Base-by-base conservation (phyloP, 2,888 invertebrate species). In the Melieria picta region DNA sequence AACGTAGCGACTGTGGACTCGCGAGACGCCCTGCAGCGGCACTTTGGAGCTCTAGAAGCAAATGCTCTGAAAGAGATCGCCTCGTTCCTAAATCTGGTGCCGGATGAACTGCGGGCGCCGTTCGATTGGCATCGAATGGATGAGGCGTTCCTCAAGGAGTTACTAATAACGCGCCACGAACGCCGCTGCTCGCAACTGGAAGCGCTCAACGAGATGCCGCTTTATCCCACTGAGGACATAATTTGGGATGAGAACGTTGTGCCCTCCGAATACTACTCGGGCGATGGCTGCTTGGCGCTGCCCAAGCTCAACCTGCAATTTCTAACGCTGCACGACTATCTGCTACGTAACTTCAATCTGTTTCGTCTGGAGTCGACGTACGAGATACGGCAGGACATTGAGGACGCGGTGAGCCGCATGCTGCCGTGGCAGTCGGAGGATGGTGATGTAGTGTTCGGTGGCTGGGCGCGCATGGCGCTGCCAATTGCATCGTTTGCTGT, bases 201-300 rank as follows among this genome's bases (percentile, higher is more conserved):
- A 83, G 94, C 95, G 69, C 88, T 99, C 10, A 99, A 99, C 85
- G 94, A 96, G 79, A 98, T 99, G 96, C 99, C 99, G 0, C 89
- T 99, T 0, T 99, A 99, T 85, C 99, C 99, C 0, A 99, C 98
- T 0, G 99, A 99, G 85, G 93, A 95, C 73, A 93, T 99, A 4
- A 97, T 99, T 79, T 99, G 99, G 99, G 97, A 99, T 87, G 98
- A 99, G 86, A 98, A 99, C 84, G 92, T 99, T 58, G 99, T 99
- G 0, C 99, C 99, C 0, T 95, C 97, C 0, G 98, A 99, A 81
- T 98, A 98, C 84, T 99, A 95, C 88, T 95, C 96, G 57, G 98
- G 98, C 0, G 98, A 99, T 86, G 96, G 94, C 30, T 96, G 96
- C 79, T 89, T 99, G 48, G 99, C 99, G 0, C 88, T 99, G 75